Evolutionary conservation across 2,888 invertebrate species (phyloP), one percentile per base, ranked within the genome.

Genomic region (Cryptophagus acutangulus): DNA sequence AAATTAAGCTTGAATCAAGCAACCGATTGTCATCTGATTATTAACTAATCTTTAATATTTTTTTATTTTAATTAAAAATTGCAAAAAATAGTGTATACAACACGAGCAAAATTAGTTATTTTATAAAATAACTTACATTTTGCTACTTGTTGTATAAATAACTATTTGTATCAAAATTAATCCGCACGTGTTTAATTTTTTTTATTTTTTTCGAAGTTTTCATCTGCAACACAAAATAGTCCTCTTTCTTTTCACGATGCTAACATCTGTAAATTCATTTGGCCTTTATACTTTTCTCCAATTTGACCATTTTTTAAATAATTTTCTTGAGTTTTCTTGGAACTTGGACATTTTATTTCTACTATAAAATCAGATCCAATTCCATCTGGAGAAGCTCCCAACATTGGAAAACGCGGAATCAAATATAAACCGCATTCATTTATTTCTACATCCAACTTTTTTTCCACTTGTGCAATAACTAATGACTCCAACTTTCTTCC

Each of bases 401-500:
- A n/a, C 24, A 20, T 20, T 8, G 24, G 24, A 20, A 8, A 20
- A 20, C 6, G n/a, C 24, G 24, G 24, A 20, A 20, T 20, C n/a
- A 20, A n/a, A n/a, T 8, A 20, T 8, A 20, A 20, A 8, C 24
- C 12, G 33, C 17, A 17, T 9, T 17, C 18, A n/a, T 17, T 13
- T n/a, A 17, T 34, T 3, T 4, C 10, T 17, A 34, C 18, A 34
- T 34, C 18, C 5, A 17, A 6, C 10, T 17, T 17, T 10, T 17
- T 15, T 4, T 15, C 15, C 4, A 34, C 10, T 17, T 16, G 5
- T n/a, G 3, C n/a, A 34, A 17, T 34, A 9, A 17, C 34, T 5
- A 34, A 17, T 17, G 17, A 18, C n/a, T 34, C 34, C 5, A 34
- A 18, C 10, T n/a, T 3, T 34, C 17, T 34, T 17, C 34, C 34